These are phyloP conservation scores for Myopa tessellatipennis DNA, from an alignment of 2,888 invertebrate genomes.

Conservation along the genomic window DNA sequence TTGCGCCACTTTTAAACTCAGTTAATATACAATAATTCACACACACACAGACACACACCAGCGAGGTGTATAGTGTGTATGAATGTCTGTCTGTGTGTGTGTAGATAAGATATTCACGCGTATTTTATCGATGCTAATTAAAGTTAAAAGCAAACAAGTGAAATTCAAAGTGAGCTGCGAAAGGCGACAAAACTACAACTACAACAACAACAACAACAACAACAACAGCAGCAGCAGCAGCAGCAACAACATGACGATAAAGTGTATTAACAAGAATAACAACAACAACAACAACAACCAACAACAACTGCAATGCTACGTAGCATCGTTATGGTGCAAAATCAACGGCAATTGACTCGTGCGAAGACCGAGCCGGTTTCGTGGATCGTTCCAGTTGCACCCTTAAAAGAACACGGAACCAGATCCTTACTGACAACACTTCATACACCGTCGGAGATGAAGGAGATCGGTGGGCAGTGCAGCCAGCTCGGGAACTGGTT, in stretches of 20 bases:
- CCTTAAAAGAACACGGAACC: no score
- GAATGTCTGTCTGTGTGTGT: no score
- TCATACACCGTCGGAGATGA: no score
- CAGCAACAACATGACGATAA: background rate
- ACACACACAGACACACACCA: slow-evolving; percentile 21
- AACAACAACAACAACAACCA: no score
- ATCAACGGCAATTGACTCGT: no score
- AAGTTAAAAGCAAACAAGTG: slow-evolving; percentile 23
- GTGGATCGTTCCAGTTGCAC: no score
- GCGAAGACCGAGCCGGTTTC: no score
- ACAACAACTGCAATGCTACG: no score
- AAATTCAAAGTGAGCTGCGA: slow-evolving; percentile 31
- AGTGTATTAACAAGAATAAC: no score
- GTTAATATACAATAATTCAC: slow-evolving; percentile 36
- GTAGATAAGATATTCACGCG: background rate
- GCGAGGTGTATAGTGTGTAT: no score
- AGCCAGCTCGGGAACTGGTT: slow-evolving; percentile 23
- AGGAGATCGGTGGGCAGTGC: background rate
- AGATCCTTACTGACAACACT: no score
- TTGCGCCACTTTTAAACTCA: slow-evolving; percentile 32
- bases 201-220: background rate
- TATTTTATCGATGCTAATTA: slow-evolving; percentile 23
- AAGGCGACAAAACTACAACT: slow-evolving; percentile 20
- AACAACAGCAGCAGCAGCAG: slow-evolving; percentile 24
- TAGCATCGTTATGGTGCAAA: no score